Conservation (phyloP, 2,113 vertebrate species). For the Phyllostomus discolor region DNA sequence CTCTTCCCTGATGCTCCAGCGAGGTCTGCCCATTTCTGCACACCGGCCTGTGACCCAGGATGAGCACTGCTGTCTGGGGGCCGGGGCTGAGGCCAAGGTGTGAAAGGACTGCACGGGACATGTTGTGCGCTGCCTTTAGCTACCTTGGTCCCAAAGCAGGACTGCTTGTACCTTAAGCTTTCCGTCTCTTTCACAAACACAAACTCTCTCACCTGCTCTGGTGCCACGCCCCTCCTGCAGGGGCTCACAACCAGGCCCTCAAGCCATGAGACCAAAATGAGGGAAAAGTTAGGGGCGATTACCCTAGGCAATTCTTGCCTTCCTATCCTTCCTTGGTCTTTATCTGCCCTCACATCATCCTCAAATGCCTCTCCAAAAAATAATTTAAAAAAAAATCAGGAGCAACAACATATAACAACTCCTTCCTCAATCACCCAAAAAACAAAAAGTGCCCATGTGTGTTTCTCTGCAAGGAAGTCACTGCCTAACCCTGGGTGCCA, state of each 20-base stretch:
- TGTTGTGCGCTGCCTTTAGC: neutral
- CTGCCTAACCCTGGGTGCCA: neutral
- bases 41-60: neutral
- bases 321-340: neutral
- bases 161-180: neutral
- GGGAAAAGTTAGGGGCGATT: neutral
- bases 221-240: neutral
- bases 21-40: neutral
- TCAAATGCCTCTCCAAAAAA: neutral
- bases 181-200: neutral
- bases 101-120: neutral
- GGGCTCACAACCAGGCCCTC: neutral
- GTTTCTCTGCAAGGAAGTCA: neutral
- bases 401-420: neutral
- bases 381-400: neutral
- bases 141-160: neutral
- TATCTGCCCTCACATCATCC: neutral
- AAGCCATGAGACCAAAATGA: neutral
- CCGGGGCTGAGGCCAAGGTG: rapidly evolving
- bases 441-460: neutral
- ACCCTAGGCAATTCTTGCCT: neutral
- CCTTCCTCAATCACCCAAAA: neutral
- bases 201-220: neutral
- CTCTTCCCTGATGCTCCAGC: too few species aligned
- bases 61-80: neutral